These are phyloP conservation scores for Spilogale gracilis DNA, from an alignment of 2,113 vertebrate species.

Conservation along the genomic window DNA sequence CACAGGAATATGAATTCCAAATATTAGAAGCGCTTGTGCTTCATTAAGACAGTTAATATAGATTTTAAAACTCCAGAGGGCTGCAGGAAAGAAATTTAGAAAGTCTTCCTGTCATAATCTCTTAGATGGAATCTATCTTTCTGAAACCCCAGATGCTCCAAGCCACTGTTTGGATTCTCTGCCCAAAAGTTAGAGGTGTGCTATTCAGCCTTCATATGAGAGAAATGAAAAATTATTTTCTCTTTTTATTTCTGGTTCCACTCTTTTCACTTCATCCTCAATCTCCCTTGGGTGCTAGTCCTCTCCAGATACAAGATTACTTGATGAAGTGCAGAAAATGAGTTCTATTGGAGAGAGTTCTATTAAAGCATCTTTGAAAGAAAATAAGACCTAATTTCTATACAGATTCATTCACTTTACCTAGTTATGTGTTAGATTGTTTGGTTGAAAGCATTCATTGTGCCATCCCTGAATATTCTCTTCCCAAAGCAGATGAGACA, in stretches of 20 bases:
- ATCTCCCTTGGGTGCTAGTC: neutral
- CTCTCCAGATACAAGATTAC: neutral
- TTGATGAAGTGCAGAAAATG: neutral
- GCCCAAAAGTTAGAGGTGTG: neutral
- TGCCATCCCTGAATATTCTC: neutral
- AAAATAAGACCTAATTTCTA: neutral
- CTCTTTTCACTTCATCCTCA: neutral
- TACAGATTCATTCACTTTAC: neutral
- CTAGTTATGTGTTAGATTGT: neutral
- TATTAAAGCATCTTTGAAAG: neutral
- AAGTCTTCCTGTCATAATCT: neutral
- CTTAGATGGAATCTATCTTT: neutral
- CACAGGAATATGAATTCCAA: neutral
- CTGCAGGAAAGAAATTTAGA: conserved; percentile 11
- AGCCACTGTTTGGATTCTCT: neutral
- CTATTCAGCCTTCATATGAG: neutral
- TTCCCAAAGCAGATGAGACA: neutral
- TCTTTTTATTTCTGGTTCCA: neutral
- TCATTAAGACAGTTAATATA: conserved; percentile 3
- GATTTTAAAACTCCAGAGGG: neutral
- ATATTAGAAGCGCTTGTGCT: neutral
- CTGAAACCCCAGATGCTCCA: neutral
- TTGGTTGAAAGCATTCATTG: neutral
- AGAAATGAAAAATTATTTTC: neutral
- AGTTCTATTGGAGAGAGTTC: neutral